Evolutionary conservation across 1,140 invertebrate genomes (phyloP).

Genomic region (Gryon sp.): DNA sequence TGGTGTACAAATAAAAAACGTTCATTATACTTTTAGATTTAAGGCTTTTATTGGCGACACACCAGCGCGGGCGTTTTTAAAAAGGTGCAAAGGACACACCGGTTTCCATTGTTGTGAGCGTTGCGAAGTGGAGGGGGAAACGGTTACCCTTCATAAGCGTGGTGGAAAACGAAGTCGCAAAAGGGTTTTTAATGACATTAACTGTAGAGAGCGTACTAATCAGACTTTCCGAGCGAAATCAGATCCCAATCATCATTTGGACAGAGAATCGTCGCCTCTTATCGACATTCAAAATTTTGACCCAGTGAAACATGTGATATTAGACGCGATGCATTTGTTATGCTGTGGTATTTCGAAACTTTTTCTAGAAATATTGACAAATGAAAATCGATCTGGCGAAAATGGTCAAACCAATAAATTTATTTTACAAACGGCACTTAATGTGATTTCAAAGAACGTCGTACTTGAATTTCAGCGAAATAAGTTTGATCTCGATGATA

Average conservation of each 20-base stretch:
- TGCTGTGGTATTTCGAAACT: constrained; percentile 36
- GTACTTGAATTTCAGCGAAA: constrained; percentile 37
- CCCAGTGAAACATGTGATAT: constrained; percentile 11
- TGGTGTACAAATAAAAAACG: constrained; percentile 5
- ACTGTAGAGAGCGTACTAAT: constrained; percentile 40
- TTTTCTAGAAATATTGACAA: constrained; percentile 33
- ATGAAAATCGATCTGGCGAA: background rate
- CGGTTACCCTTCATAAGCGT: constrained; percentile 10
- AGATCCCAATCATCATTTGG: constrained; percentile 47
- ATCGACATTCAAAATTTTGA: constrained; percentile 40
- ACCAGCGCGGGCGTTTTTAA: constrained; percentile 50
- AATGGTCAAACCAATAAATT: background rate
- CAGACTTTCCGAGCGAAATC: constrained; percentile 33
- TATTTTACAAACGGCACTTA: background rate
- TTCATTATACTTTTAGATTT: constrained; percentile 19
- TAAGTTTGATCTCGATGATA: constrained; percentile 12
- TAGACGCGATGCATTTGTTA: constrained; percentile 61
- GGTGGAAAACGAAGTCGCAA: constrained; percentile 12
- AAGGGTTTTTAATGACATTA: constrained; percentile 33
- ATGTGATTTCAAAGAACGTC: constrained; percentile 22
- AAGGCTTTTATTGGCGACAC: constrained; percentile 50
- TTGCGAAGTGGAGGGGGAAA: constrained; percentile 40
- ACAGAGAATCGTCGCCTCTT: constrained; percentile 19
- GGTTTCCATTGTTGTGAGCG: constrained; percentile 62
- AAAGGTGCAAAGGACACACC: constrained; percentile 48